Percentiles rank a stretch among this genome's conserved stretches.
These are phyloP conservation scores for Scrobipalpa costella DNA, from an alignment of 2,888 invertebrate genomes.

Conservation along the genomic window DNA sequence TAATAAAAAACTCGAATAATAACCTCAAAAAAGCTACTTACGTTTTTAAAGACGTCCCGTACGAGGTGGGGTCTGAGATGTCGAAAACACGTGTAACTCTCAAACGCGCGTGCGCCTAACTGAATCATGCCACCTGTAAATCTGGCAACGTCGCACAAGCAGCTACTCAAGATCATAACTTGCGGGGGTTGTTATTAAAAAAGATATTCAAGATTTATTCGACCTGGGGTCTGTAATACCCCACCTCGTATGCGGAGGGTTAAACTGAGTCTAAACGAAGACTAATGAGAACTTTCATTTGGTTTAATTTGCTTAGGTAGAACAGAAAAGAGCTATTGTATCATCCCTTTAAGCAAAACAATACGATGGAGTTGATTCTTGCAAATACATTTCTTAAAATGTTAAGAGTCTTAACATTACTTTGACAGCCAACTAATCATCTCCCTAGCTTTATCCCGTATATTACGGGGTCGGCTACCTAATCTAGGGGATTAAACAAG, in stretches of 20 bases:
- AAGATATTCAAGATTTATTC: neutral
- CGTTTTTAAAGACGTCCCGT: slow-evolving; percentile 8
- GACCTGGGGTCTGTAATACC: neutral
- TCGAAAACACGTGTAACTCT: neutral
- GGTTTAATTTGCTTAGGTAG: neutral
- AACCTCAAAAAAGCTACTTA: neutral
- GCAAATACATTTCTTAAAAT: too few relatives aligned
- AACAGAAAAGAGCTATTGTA: too few relatives aligned
- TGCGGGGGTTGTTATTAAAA: neutral
- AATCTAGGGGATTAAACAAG: too few relatives aligned
- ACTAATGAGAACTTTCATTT: slow-evolving; percentile 4
- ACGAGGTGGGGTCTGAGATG: neutral
- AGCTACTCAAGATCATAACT: neutral
- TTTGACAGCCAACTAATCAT: too few relatives aligned
- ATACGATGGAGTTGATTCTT: too few relatives aligned
- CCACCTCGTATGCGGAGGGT: slow-evolving; percentile 6
- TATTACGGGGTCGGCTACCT: too few relatives aligned
- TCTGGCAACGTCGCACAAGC: neutral
- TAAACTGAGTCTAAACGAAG: neutral
- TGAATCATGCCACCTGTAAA: neutral
- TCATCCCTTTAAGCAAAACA: too few relatives aligned
- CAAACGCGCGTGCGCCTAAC: neutral
- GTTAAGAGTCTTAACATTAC: too few relatives aligned
- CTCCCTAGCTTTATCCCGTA: too few relatives aligned
- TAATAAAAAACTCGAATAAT: neutral